Percentiles rank a stretch among this genome's conserved stretches.
phyloP scores from a whole-genome alignment of 1,140 invertebrate genomes.

The Drosophila sp. region DNA sequence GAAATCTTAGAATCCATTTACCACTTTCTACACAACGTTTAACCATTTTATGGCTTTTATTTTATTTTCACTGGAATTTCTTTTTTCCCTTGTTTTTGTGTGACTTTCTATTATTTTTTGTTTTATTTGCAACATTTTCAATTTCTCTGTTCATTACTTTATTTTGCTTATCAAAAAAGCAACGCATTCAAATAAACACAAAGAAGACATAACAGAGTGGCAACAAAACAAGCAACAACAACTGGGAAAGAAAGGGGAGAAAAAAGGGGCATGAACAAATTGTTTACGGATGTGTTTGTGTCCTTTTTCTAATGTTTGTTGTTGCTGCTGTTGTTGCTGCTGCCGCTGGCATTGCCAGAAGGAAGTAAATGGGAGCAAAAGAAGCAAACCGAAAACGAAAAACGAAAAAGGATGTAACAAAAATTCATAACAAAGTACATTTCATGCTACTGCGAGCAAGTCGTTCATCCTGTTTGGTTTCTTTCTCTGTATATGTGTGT shows the following conservation, averaged over 20 bases:
- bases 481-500: conserved; percentile 3
- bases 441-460: conserved; percentile 68
- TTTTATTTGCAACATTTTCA: conserved; percentile 49
- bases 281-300: conserved; percentile 81
- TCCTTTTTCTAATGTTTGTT: conserved; percentile 61
- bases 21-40: conserved; percentile 26
- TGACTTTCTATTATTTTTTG: background rate
- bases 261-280: conserved; percentile 79
- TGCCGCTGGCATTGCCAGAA: conserved; percentile 32
- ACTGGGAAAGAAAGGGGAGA: conserved; percentile 22
- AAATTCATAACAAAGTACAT: conserved; percentile 82
- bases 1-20: conserved; percentile 28
- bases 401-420: conserved; percentile 70
- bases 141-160: conserved; percentile 73
- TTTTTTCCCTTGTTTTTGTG: background rate
- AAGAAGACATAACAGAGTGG: conserved; percentile 49
- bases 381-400: conserved; percentile 50
- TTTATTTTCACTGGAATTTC: conserved; percentile 20
- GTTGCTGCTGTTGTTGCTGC: conserved; percentile 38
- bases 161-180: conserved; percentile 74
- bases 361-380: conserved; percentile 42
- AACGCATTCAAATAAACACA: conserved; percentile 58
- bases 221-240: conserved; percentile 14
- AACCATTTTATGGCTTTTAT: conserved; percentile 31
- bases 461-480: conserved; percentile 51